Conservation (phyloP, 2,888 invertebrate species). For the Vanessa cardui region DNA sequence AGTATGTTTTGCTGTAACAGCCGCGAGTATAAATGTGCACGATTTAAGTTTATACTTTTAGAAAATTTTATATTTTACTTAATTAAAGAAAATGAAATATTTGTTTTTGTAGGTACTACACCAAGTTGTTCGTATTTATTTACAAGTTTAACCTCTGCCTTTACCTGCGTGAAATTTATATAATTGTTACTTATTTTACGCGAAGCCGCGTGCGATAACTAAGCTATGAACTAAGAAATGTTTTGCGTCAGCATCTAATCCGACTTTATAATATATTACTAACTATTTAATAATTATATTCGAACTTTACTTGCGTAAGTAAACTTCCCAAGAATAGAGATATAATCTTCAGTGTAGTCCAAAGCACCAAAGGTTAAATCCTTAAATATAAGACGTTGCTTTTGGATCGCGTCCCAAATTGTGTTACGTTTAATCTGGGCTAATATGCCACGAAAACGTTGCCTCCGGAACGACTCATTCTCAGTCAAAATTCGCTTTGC, state of each 20-base stretch:
- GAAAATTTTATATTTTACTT: no score
- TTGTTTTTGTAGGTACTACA: not conserved
- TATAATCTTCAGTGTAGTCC: not conserved
- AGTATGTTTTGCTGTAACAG: not conserved
- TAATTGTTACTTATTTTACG: no score
- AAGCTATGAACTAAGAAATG: no score
- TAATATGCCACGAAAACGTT: conserved; percentile 40
- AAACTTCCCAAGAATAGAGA: not conserved
- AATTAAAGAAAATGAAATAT: not conserved
- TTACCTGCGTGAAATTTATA: no score
- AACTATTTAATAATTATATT: no score
- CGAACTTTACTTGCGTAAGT: not conserved
- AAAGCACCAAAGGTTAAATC: conserved; percentile 9
- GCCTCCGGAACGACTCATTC: conserved; percentile 57
- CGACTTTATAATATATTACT: no score
- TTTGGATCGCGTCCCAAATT: conserved; percentile 43
- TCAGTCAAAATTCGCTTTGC: conserved; percentile 55
- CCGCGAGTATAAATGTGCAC: not conserved
- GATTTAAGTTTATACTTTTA: conserved; percentile 2
- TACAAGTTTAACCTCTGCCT: no score
- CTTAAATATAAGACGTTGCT: conserved; percentile 29
- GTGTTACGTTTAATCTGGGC: conserved; percentile 44
- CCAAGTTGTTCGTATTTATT: no score
- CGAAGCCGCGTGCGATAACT: no score
- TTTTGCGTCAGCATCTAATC: no score